Percentiles rank a stretch among this genome's conserved stretches.
phyloP scores from a whole-genome alignment of 2,888 invertebrate genomes.

The Heliconius hortense region DNA sequence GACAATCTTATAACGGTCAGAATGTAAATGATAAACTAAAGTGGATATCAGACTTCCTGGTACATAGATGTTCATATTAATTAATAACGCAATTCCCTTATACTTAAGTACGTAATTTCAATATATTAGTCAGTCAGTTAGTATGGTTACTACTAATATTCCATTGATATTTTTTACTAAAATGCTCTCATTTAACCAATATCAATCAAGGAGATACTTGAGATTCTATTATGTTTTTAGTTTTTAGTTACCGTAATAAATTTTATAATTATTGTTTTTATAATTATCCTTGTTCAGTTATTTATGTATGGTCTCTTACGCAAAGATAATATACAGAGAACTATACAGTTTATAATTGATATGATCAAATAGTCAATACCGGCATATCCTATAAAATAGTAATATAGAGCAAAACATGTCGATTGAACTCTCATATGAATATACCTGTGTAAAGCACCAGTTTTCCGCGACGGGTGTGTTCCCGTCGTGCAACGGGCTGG shows the following conservation, averaged over 20 bases:
- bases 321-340: not conserved
- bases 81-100: slow-evolving; percentile 53
- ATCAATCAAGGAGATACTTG: too few species aligned
- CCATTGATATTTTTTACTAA: too few species aligned
- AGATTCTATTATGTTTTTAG: too few species aligned
- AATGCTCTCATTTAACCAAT: too few species aligned
- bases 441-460: slow-evolving; percentile 99
- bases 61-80: slow-evolving; percentile 58
- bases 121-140: too few species aligned
- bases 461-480: slow-evolving; percentile 99
- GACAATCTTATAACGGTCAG: not conserved
- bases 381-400: not conserved
- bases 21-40: not conserved
- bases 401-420: not conserved
- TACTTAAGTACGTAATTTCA: slow-evolving; percentile 58
- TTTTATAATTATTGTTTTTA: too few species aligned
- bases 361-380: not conserved
- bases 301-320: not conserved
- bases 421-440: not conserved
- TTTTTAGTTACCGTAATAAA: too few species aligned
- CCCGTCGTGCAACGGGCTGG: slow-evolving; percentile 97
- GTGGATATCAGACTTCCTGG: slow-evolving; percentile 56
- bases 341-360: too few species aligned
- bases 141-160: too few species aligned
- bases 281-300: not conserved